A percentile compares a stretch with the other conserved stretches of the same genome.
Evolutionary conservation across 2,797 vertebrate species (phyloP).

Genomic region (Gymnothorax javanicus): DNA sequence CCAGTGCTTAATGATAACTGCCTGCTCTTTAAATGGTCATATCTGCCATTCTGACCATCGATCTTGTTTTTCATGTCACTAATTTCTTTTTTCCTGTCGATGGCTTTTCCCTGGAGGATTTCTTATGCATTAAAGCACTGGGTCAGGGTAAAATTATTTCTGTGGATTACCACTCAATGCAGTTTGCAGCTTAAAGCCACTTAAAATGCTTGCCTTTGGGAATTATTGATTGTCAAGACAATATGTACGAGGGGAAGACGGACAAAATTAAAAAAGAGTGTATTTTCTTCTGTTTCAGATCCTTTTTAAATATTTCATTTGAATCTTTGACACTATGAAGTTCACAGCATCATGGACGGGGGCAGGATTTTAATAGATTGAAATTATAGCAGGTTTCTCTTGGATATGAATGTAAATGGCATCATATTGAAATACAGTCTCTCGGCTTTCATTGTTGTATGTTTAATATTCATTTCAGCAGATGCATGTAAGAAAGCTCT

Average conservation of each 20-base stretch:
- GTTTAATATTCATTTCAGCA: no score
- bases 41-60: constrained; percentile 77
- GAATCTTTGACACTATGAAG: background rate
- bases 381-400: no score
- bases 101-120: background rate
- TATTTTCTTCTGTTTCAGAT: background rate
- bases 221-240: background rate
- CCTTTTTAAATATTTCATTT: background rate
- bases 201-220: background rate
- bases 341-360: no score
- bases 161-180: background rate
- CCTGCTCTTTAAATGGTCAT: constrained; percentile 70
- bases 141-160: background rate
- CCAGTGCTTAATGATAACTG: constrained; percentile 77
- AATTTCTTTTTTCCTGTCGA: constrained; percentile 29
- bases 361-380: no score
- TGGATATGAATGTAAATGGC: no score
- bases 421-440: no score
- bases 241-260: background rate
- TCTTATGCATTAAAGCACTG: background rate
- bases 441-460: no score
- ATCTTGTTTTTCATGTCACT: constrained; percentile 67
- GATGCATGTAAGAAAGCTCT: no score
- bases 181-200: background rate
- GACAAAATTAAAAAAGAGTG: background rate